phyloP scores from a whole-genome alignment of 2,797 vertebrate species.

The Poecilia wingei region DNA sequence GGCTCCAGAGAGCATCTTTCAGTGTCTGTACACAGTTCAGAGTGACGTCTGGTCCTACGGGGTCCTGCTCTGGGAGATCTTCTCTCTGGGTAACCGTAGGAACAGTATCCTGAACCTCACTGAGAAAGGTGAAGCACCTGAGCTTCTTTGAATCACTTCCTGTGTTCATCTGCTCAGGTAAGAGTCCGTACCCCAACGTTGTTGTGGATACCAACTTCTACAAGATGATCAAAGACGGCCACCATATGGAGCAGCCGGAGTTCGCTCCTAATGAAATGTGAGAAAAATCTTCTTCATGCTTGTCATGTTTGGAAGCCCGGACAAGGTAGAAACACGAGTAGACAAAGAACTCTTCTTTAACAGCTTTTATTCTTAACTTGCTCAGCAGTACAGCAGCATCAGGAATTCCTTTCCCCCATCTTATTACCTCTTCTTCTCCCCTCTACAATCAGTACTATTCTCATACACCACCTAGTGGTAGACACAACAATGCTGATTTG shows the following conservation, averaged over 20 bases:
- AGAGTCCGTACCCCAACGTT: conserved; percentile 92
- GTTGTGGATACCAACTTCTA: conserved; percentile 94
- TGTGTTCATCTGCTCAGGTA: conserved; percentile 75
- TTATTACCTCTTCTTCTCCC: no score
- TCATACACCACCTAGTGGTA: no score
- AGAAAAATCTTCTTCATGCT: conserved; percentile 47
- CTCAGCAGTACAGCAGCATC: no score
- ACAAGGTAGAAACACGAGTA: no score
- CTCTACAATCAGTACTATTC: no score
- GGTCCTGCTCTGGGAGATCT: conserved; percentile 97
- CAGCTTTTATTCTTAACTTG: no score
- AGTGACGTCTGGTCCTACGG: conserved; percentile 98
- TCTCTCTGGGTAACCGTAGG: conserved; percentile 87
- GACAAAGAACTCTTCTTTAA: no score
- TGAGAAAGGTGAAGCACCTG: not conserved
- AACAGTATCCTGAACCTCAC: not conserved
- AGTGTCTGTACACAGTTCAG: conserved; percentile 94
- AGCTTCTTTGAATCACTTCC: not conserved
- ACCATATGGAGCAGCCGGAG: conserved; percentile 91
- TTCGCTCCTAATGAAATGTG: conserved; percentile 90
- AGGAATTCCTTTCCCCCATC: no score
- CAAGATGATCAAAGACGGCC: conserved; percentile 92
- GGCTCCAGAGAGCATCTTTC: conserved; percentile 97
- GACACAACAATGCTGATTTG: not conserved
- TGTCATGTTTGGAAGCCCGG: no score